Conservation (phyloP, 2,797 vertebrate genomes). For the Hydrophis major region DNA sequence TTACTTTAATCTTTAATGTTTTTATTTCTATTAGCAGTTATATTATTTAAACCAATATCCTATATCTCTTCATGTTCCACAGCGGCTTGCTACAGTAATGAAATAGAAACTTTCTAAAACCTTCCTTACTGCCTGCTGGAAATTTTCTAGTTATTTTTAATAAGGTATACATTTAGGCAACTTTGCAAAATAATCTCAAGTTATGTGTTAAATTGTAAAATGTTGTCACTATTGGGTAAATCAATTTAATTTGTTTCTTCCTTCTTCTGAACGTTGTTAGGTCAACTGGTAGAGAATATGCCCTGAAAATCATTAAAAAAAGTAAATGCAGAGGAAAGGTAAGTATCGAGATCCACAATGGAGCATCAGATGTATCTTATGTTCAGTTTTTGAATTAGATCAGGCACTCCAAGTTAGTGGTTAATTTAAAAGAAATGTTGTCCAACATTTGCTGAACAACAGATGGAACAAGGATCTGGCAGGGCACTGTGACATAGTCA, state of each 20-base stretch:
- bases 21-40: background rate
- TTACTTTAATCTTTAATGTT: background rate
- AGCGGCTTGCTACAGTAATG: background rate
- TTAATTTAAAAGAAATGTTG: background rate
- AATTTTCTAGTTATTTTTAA: background rate
- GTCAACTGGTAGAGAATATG: constrained; percentile 92
- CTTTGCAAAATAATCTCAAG: background rate
- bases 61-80: background rate
- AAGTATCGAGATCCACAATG: constrained; percentile 49
- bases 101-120: background rate
- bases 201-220: background rate
- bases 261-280: constrained; percentile 57
- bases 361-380: background rate
- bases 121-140: background rate
- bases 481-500: background rate
- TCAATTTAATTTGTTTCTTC: background rate
- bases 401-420: background rate
- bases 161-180: background rate
- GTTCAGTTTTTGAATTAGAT: background rate
- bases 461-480: background rate
- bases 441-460: background rate
- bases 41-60: background rate
- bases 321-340: constrained; percentile 97
- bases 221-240: background rate
- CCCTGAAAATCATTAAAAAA: constrained; percentile 98